Percentiles rank a stretch among this genome's conserved stretches.
Evolutionary conservation across 2,113 vertebrate genomes (phyloP).

Genomic region (Lota lota): DNA sequence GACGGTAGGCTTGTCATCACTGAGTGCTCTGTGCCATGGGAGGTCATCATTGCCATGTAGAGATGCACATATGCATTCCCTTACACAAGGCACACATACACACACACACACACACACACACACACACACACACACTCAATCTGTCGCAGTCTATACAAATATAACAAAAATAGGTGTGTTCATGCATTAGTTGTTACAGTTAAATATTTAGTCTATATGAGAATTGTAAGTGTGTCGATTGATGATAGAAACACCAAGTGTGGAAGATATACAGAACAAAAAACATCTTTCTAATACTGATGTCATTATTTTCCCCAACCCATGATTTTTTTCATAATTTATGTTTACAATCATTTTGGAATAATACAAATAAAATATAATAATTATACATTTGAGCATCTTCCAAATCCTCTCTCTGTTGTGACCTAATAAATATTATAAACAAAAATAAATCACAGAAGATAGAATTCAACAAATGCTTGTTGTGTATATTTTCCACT

Average conservation of each 20-base stretch:
- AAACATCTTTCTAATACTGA: not conserved
- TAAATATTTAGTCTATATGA: not conserved
- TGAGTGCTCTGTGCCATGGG: slow-evolving; percentile 59
- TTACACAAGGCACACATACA: slow-evolving; percentile 13
- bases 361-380: no score
- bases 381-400: no score
- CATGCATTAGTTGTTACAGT: no score
- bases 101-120: slow-evolving; percentile 13
- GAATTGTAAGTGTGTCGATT: not conserved
- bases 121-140: slow-evolving; percentile 1
- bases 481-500: no score
- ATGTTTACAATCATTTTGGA: no score
- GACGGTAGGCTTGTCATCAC: slow-evolving; percentile 59
- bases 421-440: no score
- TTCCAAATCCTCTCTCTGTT: no score
- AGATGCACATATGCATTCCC: slow-evolving; percentile 12
- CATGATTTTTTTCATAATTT: not conserved
- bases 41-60: slow-evolving; percentile 54
- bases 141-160: no score
- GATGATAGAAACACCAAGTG: not conserved
- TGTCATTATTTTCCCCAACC: not conserved
- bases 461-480: no score
- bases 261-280: slow-evolving; percentile 14
- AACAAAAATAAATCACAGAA: no score
- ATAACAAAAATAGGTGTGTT: no score